Base-by-base conservation (phyloP, 2,888 invertebrate species). In the Mellilla xanthometata region DNA sequence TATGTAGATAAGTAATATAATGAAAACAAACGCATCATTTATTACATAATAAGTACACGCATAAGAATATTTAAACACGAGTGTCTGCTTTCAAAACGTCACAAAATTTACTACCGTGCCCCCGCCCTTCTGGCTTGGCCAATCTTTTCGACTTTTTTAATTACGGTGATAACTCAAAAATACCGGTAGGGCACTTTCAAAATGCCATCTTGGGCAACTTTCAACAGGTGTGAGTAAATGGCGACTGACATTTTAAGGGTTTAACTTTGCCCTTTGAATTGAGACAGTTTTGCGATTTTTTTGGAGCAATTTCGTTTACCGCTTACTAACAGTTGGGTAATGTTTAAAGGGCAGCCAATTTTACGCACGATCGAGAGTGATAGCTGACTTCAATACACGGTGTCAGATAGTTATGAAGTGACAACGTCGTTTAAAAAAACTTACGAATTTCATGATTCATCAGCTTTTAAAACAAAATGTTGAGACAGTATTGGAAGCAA, bases 211-310 rank as follows among this genome's bases (percentile, higher is more conserved):
- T 42, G 36, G 36, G 42, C 31, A 32, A 39, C 30, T 35, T 29
- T 26, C 41, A 32, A 39, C 42, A 49, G 48, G 47, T 52, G 38
- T 19, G 31, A 4, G 36, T 33, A 32, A 39, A 11, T 24, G 33
- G 27, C 6, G 19, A 36, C 19, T 47, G 47, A 43, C 51, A 47
- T 52, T 47, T 52, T 28, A 11, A 4, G 11, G 11, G 11, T 27
- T 39, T 47, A 36, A 43, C 40, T 44, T 38, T 52, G 33, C 24
- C 43, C 29, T 47, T 40, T 47, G 30, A 35, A 28, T 47, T 52
- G 51, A 52, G 47, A 52, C 47, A 52, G 43, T 40, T 52, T 40
- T 22, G 26, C 27, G 31, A 49, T 40, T 41, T 48, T 52, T 49
- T 19, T 52, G 12, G 52, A 52, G 49, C 49, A 46, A 12, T 22